These are phyloP conservation scores for Ceyx margarethae DNA, from an alignment of 2,113 vertebrate species.

Conservation along the genomic window DNA sequence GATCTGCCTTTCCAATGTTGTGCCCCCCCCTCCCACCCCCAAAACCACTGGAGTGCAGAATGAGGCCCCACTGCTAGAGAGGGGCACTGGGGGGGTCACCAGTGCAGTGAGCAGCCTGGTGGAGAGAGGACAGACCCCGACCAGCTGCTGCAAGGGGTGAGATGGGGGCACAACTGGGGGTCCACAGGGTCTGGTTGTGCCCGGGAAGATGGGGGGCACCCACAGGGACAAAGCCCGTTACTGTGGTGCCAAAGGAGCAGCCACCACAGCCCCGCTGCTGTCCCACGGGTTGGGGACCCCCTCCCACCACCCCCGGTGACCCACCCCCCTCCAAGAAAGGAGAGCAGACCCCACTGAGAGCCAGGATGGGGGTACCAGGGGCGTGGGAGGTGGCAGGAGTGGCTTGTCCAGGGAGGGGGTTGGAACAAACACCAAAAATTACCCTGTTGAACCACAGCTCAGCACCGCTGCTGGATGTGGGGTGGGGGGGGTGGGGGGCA, in stretches of 20 bases:
- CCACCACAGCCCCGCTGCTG: neutral
- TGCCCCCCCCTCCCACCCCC: no score
- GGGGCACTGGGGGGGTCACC: neutral
- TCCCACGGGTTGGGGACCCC: neutral
- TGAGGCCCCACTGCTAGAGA: no score
- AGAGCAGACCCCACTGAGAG: rapidly evolving
- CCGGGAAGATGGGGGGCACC: neutral
- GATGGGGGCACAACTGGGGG: neutral
- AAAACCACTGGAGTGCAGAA: no score
- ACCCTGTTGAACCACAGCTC: neutral
- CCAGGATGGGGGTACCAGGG: neutral
- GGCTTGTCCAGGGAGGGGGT: neutral
- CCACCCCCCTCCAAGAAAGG: neutral
- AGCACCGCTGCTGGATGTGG: neutral
- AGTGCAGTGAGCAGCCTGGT: neutral
- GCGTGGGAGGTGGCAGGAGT: neutral
- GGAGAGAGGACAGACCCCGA: neutral
- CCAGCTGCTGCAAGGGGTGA: neutral
- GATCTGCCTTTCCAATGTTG: no score
- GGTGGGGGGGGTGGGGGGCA: no score
- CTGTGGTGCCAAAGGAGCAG: neutral
- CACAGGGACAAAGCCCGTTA: neutral
- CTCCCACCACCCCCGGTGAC: no score
- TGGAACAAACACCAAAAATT: neutral
- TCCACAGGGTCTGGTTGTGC: neutral